Conservation (phyloP, 2,113 vertebrate species). For the Epinephelus fuscoguttatus region DNA sequence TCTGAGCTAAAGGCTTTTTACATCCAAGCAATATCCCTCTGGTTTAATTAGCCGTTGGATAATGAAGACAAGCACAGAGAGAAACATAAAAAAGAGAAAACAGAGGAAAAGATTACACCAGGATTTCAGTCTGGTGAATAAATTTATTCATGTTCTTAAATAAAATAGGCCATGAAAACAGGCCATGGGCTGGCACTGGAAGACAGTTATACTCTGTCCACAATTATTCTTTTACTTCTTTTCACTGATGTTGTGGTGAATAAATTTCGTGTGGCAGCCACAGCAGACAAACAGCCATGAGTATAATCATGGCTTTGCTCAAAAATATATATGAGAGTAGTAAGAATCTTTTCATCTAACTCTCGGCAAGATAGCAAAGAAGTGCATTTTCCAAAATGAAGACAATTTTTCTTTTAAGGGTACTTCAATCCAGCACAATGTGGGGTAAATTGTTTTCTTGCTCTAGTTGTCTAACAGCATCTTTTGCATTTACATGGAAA, state of each 20-base stretch:
- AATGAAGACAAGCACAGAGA: conserved; percentile 10
- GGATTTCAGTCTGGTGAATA: conserved; percentile 8
- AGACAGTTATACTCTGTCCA: background rate
- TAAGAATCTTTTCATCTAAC: background rate
- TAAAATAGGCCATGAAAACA: conserved; percentile 51
- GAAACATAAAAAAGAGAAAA: conserved; percentile 15
- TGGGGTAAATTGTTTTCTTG: background rate
- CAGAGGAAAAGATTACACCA: background rate
- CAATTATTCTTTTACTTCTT: conserved; percentile 1
- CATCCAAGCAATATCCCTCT: conserved; percentile 45
- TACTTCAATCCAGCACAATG: background rate
- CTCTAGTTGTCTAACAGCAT: too few species aligned
- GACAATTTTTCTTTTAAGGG: background rate
- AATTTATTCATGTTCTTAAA: conserved; percentile 16
- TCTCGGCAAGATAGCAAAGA: background rate
- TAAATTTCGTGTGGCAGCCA: background rate
- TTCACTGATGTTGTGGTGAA: background rate
- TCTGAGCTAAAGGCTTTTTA: conserved; percentile 21
- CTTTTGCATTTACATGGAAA: background rate
- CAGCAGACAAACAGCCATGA: background rate
- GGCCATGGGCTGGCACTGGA: conserved; percentile 9
- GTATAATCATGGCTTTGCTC: background rate
- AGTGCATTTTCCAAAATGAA: background rate
- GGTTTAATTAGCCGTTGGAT: conserved; percentile 66
- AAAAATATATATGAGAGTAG: too few species aligned